phyloP scores from a whole-genome alignment of 2,888 invertebrate genomes.

The Lasiommata megera region DNA sequence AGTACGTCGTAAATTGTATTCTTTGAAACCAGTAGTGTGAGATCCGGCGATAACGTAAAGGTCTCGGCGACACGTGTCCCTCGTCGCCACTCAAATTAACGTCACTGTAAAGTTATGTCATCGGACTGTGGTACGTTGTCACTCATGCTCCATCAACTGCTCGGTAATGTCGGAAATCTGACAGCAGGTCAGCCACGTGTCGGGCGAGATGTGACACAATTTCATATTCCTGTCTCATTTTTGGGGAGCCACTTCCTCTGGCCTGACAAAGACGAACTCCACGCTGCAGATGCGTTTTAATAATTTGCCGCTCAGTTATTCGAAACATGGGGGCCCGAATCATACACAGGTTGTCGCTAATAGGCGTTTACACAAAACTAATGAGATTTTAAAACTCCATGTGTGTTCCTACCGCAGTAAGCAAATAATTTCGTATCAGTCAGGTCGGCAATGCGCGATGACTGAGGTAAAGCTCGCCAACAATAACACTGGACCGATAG shows the following conservation, averaged over 20 bases:
- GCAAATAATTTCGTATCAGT: conserved; percentile 61
- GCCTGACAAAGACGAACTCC: conserved; percentile 68
- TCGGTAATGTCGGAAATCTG: conserved; percentile 74
- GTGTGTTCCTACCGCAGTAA: conserved; percentile 67
- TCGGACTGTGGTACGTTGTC: conserved; percentile 62
- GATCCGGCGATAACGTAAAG: conserved; percentile 64
- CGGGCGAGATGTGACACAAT: conserved; percentile 69
- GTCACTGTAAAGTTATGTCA: conserved; percentile 74
- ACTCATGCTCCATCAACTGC: conserved; percentile 81
- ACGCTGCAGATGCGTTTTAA: conserved; percentile 47
- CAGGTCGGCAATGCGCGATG: conserved; percentile 56
- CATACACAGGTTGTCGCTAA: conserved; percentile 77
- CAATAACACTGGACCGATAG: conserved; percentile 60
- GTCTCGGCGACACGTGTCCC: conserved; percentile 59
- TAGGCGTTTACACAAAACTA: conserved; percentile 73
- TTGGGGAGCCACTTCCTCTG: conserved; percentile 55
- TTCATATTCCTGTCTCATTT: conserved; percentile 71
- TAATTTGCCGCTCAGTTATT: conserved; percentile 62
- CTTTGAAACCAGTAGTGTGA: conserved; percentile 59
- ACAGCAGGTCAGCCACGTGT: conserved; percentile 77
- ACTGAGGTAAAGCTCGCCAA: conserved; percentile 54
- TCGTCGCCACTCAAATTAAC: conserved; percentile 70
- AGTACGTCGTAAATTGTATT: conserved; percentile 63
- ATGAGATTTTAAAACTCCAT: conserved; percentile 68
- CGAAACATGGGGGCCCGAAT: conserved; percentile 63